Base-by-base conservation (phyloP, 2,113 vertebrate genomes). In the Daboia siamensis region DNA sequence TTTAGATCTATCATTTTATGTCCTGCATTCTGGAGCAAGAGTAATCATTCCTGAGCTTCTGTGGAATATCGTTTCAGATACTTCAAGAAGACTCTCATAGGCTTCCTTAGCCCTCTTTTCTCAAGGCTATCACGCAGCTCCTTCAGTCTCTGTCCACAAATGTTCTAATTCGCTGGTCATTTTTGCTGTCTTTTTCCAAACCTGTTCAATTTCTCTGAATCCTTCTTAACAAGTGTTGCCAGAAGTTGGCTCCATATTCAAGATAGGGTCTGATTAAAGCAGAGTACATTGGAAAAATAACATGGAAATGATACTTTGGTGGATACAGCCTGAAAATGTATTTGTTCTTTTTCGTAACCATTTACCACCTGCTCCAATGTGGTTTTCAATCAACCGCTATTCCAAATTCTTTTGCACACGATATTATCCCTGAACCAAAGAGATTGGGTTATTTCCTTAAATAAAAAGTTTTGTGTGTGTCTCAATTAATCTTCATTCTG, bases 321-420 rank as follows among this genome's bases (percentile, higher is more conserved):
- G n/a, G n/a, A 74, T 39, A 74, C 15, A 74, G n/a, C 15, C 69
- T 74, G 29, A 74, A 74, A 15, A 3, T 33, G 69, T 33, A 74
- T 74, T 74, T 10, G 2, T 33, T n/a, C n/a, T 74, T 74, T 74
- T 74, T 33, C n/a, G 17, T n/a, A 74, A n/a, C n/a, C 69, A 74
- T 5, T 1, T n/a, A 74, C 10, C 5, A 15, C 13, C 4, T 0
- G 5, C 13, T 7, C 69, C n/a, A 20, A 74, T 20, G n/a, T 1
- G 69, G 15, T n/a, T 74, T 74, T 33, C 13, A 33, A 5, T 33
- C 69, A 74, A 74, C n/a, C 1, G 1, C 69, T 74, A 74, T 74
- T 74, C n/a, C 69, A 17, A 74, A 74, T 33, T 74, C n/a, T 74
- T 33, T 74, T 74, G 69, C 69, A 74, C 13, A 33, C n/a, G 5